Evolutionary conservation across 1,140 invertebrate species (phyloP).

Genomic region (Mamestra configurata): DNA sequence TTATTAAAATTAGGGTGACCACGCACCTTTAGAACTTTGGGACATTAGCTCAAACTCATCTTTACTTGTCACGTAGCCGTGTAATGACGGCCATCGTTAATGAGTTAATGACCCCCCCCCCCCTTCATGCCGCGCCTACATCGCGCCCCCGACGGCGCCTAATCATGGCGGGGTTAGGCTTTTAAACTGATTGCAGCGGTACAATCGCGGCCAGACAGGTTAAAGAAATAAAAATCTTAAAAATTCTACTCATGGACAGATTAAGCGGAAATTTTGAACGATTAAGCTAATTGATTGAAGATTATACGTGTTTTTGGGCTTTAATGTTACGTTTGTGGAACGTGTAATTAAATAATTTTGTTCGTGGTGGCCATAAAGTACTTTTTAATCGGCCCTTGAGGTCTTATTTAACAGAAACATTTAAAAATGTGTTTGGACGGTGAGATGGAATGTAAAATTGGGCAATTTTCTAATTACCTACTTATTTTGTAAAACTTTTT

Average conservation of each 20-base stretch:
- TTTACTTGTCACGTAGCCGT: slow-evolving; percentile 44
- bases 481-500: neutral
- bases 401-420: neutral
- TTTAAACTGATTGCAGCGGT: slow-evolving; percentile 68
- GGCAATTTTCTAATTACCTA: neutral
- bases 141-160: slow-evolving; percentile 51
- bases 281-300: slow-evolving; percentile 25
- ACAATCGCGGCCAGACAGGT: slow-evolving; percentile 52
- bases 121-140: slow-evolving; percentile 38
- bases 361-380: neutral
- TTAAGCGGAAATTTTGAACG: slow-evolving; percentile 10
- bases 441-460: neutral
- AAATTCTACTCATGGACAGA: neutral
- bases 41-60: slow-evolving; percentile 38
- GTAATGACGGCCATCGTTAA: slow-evolving; percentile 59
- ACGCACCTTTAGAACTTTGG: neutral
- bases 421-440: neutral
- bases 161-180: slow-evolving; percentile 65
- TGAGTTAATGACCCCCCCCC: slow-evolving; percentile 57
- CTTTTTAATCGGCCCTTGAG: neutral
- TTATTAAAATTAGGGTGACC: slow-evolving; percentile 15
- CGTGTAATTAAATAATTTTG: slow-evolving; percentile 22
- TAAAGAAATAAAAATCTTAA: slow-evolving; percentile 1
- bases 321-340: slow-evolving; percentile 12
- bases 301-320: slow-evolving; percentile 27